Conservation (phyloP, 2,888 invertebrate genomes). For the Drosophila nr. perissopoda region DNA sequence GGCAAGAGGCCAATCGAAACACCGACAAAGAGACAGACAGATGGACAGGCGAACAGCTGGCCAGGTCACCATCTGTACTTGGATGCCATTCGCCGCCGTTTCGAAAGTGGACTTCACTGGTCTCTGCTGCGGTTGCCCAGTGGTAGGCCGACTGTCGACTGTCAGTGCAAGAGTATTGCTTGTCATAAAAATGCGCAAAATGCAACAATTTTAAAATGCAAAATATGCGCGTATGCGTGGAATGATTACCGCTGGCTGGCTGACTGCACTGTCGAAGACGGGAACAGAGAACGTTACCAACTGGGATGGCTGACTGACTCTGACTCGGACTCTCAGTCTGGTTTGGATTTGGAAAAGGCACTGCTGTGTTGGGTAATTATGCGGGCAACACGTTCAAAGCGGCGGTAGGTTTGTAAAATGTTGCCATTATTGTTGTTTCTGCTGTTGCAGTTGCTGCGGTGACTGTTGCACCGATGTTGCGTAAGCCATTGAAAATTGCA, state of each 20-base stretch:
- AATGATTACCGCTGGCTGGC: constrained; percentile 61
- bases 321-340: constrained; percentile 22
- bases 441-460: constrained; percentile 39
- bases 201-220: constrained; percentile 76
- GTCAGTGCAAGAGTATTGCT: constrained; percentile 48
- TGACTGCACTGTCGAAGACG: constrained; percentile 9
- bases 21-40: constrained; percentile 7
- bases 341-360: constrained; percentile 42
- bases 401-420: constrained; percentile 69
- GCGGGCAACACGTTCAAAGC: constrained; percentile 74
- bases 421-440: constrained; percentile 65
- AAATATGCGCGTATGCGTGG: constrained; percentile 77
- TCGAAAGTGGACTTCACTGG: constrained; percentile 15
- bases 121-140: constrained; percentile 2
- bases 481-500: constrained; percentile 75
- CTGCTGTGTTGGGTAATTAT: constrained; percentile 67
- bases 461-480: constrained; percentile 52
- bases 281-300: constrained; percentile 35
- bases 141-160: constrained; percentile 30
- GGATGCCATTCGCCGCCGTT: constrained; percentile 31
- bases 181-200: constrained; percentile 76
- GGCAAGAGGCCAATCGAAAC: constrained; percentile 18
- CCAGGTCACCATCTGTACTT: constrained; percentile 30
- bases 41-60: constrained; percentile 25
- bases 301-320: constrained; percentile 4